Evolutionary conservation across 1,140 invertebrate genomes (phyloP).

Genomic region (Cotesia vestalis): DNA sequence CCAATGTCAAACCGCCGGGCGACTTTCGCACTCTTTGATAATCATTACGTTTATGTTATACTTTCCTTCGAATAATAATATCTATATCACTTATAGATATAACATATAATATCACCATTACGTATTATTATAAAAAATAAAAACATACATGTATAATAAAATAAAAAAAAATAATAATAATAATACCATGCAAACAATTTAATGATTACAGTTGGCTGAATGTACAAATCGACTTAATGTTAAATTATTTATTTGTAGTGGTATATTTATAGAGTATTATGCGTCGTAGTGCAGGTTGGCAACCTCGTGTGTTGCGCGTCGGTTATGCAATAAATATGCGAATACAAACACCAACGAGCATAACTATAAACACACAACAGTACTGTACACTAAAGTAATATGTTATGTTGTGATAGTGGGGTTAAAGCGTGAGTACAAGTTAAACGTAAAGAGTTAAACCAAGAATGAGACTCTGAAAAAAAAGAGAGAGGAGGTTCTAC

Average conservation of each 20-base stretch:
- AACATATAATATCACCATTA: too few species aligned
- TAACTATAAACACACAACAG: too few species aligned
- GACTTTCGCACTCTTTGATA: constrained; percentile 41
- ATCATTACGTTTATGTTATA: constrained; percentile 27
- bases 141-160: neutral
- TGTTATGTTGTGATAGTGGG: constrained; percentile 24
- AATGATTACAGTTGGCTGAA: constrained; percentile 12
- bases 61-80: neutral
- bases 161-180: neutral
- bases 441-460: neutral
- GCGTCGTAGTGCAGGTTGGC: constrained; percentile 53
- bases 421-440: constrained; percentile 44
- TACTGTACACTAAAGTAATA: too few species aligned
- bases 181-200: neutral
- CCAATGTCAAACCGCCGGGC: constrained; percentile 34
- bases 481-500: constrained; percentile 42
- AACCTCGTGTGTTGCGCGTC: constrained; percentile 51
- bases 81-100: too few species aligned
- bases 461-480: constrained; percentile 43
- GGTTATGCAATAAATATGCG: constrained; percentile 58
- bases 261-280: constrained; percentile 62
- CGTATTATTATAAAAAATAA: too few species aligned
- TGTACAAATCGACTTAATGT: constrained; percentile 20
- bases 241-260: constrained; percentile 56
- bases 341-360: constrained; percentile 39